A percentile compares a stretch with the other conserved stretches of the same genome.
phyloP scores from a whole-genome alignment of 2,797 vertebrate species.

The Lateolabrax maculatus region DNA sequence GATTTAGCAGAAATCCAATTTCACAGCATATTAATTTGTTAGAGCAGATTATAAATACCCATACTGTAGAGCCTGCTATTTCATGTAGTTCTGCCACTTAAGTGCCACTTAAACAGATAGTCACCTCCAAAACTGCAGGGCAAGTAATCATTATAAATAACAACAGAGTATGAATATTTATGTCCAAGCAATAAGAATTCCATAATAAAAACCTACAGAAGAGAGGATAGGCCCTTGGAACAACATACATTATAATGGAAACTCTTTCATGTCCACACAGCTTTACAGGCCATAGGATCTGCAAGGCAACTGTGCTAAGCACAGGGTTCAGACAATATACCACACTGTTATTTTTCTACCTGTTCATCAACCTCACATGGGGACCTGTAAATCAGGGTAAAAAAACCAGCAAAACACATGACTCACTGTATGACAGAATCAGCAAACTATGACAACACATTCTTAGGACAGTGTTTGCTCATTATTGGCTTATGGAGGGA shows the following conservation, averaged over 20 bases:
- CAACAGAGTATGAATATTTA: conserved; percentile 16
- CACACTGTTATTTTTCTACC: conserved; percentile 34
- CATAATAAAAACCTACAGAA: not conserved
- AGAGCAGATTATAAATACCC: conserved; percentile 55
- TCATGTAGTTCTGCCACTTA: not conserved
- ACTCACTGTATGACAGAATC: conserved; percentile 59
- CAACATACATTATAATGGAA: not conserved
- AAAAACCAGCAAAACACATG: conserved; percentile 61
- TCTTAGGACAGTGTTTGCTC: conserved; percentile 45
- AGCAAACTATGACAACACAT: conserved; percentile 58
- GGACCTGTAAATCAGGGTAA: conserved; percentile 13
- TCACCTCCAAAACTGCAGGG: conserved; percentile 20
- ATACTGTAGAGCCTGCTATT: conserved; percentile 1
- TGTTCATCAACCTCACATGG: conserved; percentile 25
- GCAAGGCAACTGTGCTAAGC: not conserved
- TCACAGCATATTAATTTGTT: conserved; percentile 59
- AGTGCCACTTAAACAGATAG: conserved; percentile 11
- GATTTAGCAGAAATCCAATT: conserved; percentile 71
- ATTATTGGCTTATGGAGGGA: conserved; percentile 39
- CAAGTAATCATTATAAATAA: conserved; percentile 22
- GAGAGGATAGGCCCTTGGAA: not conserved
- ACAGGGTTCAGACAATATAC: conserved; percentile 12
- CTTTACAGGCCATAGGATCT: not conserved
- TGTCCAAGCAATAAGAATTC: not conserved
- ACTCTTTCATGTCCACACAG: not conserved